Evolutionary conservation across 2,797 vertebrate genomes (phyloP).

Genomic region (Labeo calbasu): DNA sequence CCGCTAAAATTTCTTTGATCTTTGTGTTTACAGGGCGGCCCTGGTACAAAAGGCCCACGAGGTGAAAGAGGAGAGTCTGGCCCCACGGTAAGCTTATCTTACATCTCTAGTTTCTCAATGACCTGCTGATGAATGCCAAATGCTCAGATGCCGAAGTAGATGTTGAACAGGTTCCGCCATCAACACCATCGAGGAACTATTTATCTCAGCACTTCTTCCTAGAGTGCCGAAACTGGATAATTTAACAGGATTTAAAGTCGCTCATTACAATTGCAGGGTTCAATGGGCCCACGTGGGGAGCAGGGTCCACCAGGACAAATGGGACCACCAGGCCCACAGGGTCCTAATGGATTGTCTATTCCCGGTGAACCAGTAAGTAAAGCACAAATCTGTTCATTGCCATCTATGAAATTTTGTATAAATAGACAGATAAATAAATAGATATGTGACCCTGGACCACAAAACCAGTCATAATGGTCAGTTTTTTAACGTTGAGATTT

Average conservation of each 20-base stretch:
- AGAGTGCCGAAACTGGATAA: not conserved
- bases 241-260: not conserved
- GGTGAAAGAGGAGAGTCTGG: slow-evolving; percentile 92
- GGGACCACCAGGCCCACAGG: slow-evolving; percentile 96
- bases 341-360: slow-evolving; percentile 93
- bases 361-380: slow-evolving; percentile 93
- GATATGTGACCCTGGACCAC: too few species aligned
- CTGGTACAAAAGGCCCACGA: slow-evolving; percentile 92
- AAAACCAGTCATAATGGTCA: too few species aligned
- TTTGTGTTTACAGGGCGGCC: slow-evolving; percentile 83
- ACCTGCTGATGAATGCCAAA: not conserved
- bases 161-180: not conserved
- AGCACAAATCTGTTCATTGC: slow-evolving; percentile 35
- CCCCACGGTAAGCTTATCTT: slow-evolving; percentile 82
- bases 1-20: slow-evolving; percentile 21
- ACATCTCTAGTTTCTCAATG: not conserved
- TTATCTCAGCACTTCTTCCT: not conserved
- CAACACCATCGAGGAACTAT: not conserved
- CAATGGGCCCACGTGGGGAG: slow-evolving; percentile 90
- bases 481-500: too few species aligned
- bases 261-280: slow-evolving; percentile 80
- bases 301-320: slow-evolving; percentile 85
- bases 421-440: too few species aligned
- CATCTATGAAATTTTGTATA: slow-evolving; percentile 9
- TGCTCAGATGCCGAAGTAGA: slow-evolving; percentile 17